Percentiles rank a stretch among this genome's conserved stretches.
Conservation (phyloP, 1,140 invertebrate genomes). For the Meteorus sp. region DNA sequence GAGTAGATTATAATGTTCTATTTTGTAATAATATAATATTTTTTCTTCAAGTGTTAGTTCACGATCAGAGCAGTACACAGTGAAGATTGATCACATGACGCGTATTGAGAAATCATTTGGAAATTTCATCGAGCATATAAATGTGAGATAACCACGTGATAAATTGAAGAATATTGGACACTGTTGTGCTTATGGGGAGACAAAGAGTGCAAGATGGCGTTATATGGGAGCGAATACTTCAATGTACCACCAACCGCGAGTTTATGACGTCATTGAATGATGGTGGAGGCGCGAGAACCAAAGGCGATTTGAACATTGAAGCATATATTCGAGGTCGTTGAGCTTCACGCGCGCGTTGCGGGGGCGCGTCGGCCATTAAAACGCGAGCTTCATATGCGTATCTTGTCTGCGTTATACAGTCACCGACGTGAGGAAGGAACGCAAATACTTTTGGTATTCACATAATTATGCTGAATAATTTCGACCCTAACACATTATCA, state of each 20-base stretch:
- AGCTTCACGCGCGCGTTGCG: constrained; percentile 21
- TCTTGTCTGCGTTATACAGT: constrained; percentile 10
- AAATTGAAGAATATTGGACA: too few species aligned
- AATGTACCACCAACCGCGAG: neutral
- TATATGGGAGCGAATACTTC: too few species aligned
- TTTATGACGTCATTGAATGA: constrained; percentile 16
- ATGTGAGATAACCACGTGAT: too few species aligned
- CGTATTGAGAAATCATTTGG: too few species aligned
- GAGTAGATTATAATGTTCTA: too few species aligned
- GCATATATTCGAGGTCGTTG: constrained; percentile 24
- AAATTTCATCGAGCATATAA: too few species aligned
- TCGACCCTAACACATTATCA: too few species aligned
- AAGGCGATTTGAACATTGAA: constrained; percentile 10
- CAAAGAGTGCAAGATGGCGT: constrained; percentile 18
- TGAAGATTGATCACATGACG: too few species aligned
- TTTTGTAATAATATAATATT: too few species aligned
- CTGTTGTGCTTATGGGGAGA: too few species aligned
- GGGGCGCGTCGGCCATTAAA: constrained; percentile 29
- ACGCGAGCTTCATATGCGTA: constrained; percentile 19
- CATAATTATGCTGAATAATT: neutral
- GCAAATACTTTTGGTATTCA: neutral
- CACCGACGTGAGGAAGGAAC: neutral
- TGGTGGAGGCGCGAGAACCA: constrained; percentile 16
- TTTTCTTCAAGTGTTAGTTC: too few species aligned
- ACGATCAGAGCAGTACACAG: too few species aligned